Percentiles rank a stretch among this genome's conserved stretches.
Conservation (phyloP, 2,113 vertebrate genomes). For the Oryzias curvinotus region DNA sequence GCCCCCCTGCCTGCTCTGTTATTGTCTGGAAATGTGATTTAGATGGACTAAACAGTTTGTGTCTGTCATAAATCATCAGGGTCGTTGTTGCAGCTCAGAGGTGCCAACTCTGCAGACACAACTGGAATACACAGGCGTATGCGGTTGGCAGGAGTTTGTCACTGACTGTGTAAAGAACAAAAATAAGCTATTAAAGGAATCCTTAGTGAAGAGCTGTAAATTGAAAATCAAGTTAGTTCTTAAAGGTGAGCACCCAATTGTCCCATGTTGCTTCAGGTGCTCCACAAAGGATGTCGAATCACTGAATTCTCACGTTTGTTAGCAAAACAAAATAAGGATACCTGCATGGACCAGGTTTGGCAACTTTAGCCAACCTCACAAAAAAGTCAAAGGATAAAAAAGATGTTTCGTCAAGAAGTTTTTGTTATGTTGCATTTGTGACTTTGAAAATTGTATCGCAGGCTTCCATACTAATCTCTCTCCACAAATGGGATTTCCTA, state of each 20-base stretch:
- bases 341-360: constrained; percentile 21
- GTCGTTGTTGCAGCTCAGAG: constrained; percentile 51
- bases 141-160: constrained; percentile 22
- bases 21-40: constrained; percentile 72
- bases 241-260: background rate
- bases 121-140: constrained; percentile 8
- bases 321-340: constrained; percentile 28
- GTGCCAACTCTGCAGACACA: constrained; percentile 55
- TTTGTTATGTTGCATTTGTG: too few species aligned
- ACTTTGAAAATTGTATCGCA: too few species aligned
- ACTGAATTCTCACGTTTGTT: constrained; percentile 33
- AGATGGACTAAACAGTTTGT: constrained; percentile 71
- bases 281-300: constrained; percentile 46
- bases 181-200: too few species aligned
- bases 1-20: constrained; percentile 50
- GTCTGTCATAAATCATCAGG: constrained; percentile 68
- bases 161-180: constrained; percentile 15
- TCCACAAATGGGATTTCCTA: too few species aligned
- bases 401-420: background rate
- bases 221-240: too few species aligned
- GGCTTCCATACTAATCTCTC: too few species aligned
- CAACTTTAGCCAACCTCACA: constrained; percentile 16
- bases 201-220: too few species aligned
- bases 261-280: constrained; percentile 46
- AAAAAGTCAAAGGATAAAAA: background rate